phyloP scores from a whole-genome alignment of 2,797 vertebrate genomes.

The Sparidentex hasta region DNA sequence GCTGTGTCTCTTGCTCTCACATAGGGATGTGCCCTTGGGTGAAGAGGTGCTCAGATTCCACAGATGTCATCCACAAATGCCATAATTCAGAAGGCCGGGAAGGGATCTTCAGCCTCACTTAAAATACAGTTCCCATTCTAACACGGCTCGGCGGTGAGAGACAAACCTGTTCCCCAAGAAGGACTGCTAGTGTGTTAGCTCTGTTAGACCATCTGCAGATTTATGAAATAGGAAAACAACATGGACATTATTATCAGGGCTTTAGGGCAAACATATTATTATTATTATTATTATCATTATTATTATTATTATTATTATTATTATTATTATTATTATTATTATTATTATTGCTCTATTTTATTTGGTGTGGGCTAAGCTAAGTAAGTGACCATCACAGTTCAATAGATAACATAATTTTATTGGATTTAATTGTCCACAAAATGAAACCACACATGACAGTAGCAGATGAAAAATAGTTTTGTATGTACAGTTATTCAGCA shows the following conservation, averaged over 20 bases:
- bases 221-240: neutral
- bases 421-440: too few species aligned
- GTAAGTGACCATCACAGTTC: too few species aligned
- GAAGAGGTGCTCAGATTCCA: constrained; percentile 61
- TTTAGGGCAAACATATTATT: neutral
- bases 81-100: constrained; percentile 57
- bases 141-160: constrained; percentile 30
- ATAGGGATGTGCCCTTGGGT: constrained; percentile 56
- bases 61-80: constrained; percentile 63
- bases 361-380: too few species aligned
- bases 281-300: neutral
- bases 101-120: constrained; percentile 57
- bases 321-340: neutral
- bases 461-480: too few species aligned
- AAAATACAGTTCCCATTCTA: constrained; percentile 64
- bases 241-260: neutral
- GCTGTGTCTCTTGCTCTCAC: constrained; percentile 37
- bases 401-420: too few species aligned
- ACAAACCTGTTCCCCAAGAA: constrained; percentile 33
- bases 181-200: neutral
- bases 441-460: neutral
- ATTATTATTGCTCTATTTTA: too few species aligned
- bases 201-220: constrained; percentile 6
- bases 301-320: neutral
- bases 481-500: too few species aligned